Percentiles rank a stretch among this genome's conserved stretches.
Conservation (phyloP, 2,888 invertebrate genomes). For the Bellardia pandia region DNA sequence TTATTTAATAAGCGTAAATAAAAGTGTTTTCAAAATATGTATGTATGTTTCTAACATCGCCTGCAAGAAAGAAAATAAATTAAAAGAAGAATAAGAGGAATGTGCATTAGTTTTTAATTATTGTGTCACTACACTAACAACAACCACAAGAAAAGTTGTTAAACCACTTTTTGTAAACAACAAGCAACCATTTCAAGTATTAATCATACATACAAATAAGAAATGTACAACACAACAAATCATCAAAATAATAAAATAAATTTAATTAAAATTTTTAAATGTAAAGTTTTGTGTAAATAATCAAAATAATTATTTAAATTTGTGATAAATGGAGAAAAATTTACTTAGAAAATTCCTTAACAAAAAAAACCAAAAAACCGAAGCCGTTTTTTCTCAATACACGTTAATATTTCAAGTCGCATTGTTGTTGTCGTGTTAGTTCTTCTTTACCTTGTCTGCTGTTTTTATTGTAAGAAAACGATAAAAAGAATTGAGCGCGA, state of each 20-base stretch:
- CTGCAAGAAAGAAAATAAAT: constrained; percentile 13
- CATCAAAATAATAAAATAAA: constrained; percentile 23
- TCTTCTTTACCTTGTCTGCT: constrained; percentile 40
- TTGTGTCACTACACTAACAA: constrained; percentile 51
- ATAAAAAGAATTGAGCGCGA: constrained; percentile 52
- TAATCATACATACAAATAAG: constrained; percentile 49
- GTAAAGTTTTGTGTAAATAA: constrained; percentile 32
- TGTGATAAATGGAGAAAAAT: constrained; percentile 3
- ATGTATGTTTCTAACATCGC: background rate
- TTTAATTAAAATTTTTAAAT: constrained; percentile 7
- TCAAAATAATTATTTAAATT: constrained; percentile 8
- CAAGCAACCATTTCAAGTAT: constrained; percentile 32
- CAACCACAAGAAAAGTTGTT: constrained; percentile 64
- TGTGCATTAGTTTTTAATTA: constrained; percentile 56
- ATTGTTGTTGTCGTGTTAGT: constrained; percentile 41
- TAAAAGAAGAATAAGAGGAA: constrained; percentile 26
- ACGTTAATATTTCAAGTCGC: constrained; percentile 2
- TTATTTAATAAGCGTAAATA: background rate
- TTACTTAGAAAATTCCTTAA: constrained; percentile 6
- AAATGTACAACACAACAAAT: background rate
- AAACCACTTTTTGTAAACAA: constrained; percentile 62
- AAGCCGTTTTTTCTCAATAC: constrained; percentile 41
- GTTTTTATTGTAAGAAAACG: constrained; percentile 11
- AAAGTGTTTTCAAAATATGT: constrained; percentile 1
- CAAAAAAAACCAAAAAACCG: constrained; percentile 10